Conservation (phyloP, 1,140 invertebrate species). For the Drosophila neocordata region DNA sequence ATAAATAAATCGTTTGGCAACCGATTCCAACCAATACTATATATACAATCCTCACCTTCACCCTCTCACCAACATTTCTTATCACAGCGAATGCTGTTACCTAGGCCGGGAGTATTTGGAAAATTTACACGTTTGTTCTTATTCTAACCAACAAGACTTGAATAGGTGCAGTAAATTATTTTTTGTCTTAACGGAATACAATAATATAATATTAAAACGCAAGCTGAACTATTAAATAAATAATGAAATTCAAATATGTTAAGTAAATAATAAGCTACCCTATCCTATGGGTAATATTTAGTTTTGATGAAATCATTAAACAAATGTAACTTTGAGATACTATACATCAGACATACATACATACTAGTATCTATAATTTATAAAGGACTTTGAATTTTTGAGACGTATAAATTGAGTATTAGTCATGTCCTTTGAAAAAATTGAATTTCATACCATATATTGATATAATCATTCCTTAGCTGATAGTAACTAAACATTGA, state of each 20-base stretch:
- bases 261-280: too few species aligned
- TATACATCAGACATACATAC: too few species aligned
- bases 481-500: too few species aligned
- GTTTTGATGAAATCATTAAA: too few species aligned
- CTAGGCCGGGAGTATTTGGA: slow-evolving; percentile 34
- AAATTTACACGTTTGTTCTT: slow-evolving; percentile 39
- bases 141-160: background rate
- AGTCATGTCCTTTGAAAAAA: too few species aligned
- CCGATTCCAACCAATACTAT: background rate
- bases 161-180: slow-evolving; percentile 10
- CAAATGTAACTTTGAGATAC: too few species aligned
- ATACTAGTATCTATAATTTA: too few species aligned
- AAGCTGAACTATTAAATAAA: background rate
- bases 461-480: too few species aligned
- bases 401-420: too few species aligned
- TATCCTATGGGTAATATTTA: too few species aligned
- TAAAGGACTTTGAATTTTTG: too few species aligned
- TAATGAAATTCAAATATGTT: background rate
- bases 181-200: background rate
- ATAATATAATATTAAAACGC: background rate
- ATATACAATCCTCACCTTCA: background rate
- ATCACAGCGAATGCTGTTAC: slow-evolving; percentile 36
- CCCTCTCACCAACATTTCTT: slow-evolving; percentile 31
- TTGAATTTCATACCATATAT: too few species aligned
- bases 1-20: slow-evolving; percentile 53